Evolutionary conservation across 2,888 invertebrate species (phyloP).

Genomic region (Drosophila pseudotalamancana): DNA sequence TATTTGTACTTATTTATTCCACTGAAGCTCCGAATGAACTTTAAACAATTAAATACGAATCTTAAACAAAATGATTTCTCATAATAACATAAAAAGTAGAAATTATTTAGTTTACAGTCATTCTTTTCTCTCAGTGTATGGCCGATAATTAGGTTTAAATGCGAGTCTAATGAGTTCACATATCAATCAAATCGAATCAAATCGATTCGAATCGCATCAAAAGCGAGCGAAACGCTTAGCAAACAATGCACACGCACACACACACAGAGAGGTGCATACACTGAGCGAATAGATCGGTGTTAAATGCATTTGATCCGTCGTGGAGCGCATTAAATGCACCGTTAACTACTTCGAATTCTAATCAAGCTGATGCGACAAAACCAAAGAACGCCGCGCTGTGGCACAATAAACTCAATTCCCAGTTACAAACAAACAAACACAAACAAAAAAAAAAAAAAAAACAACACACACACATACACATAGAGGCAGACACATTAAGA

Average conservation of each 20-base stretch:
- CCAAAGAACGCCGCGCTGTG: conserved; percentile 69
- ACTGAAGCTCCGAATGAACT: too few species aligned
- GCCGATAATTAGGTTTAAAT: conserved; percentile 27
- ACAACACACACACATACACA: background rate
- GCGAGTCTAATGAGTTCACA: conserved; percentile 44
- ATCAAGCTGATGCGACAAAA: conserved; percentile 77
- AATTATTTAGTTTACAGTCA: background rate
- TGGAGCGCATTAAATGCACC: conserved; percentile 75
- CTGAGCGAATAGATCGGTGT: conserved; percentile 39
- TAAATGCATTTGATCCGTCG: conserved; percentile 76
- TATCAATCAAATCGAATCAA: conserved; percentile 39
- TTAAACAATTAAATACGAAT: too few species aligned
- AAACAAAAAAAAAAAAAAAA: conserved; percentile 2
- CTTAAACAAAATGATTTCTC: too few species aligned
- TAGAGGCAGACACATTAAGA: conserved; percentile 35
- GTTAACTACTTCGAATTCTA: conserved; percentile 78
- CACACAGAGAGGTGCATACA: background rate
- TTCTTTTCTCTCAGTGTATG: conserved; percentile 19
- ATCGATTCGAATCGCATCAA: conserved; percentile 7
- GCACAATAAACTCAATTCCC: conserved; percentile 77
- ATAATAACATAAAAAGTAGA: too few species aligned
- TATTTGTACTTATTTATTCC: too few species aligned
- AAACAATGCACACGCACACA: conserved; percentile 29
- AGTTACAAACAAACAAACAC: conserved; percentile 25
- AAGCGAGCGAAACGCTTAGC: conserved; percentile 20